A percentile compares a stretch with the other conserved stretches of the same genome.
Conservation (phyloP, 2,113 vertebrate genomes). For the Hoplias malabaricus region DNA sequence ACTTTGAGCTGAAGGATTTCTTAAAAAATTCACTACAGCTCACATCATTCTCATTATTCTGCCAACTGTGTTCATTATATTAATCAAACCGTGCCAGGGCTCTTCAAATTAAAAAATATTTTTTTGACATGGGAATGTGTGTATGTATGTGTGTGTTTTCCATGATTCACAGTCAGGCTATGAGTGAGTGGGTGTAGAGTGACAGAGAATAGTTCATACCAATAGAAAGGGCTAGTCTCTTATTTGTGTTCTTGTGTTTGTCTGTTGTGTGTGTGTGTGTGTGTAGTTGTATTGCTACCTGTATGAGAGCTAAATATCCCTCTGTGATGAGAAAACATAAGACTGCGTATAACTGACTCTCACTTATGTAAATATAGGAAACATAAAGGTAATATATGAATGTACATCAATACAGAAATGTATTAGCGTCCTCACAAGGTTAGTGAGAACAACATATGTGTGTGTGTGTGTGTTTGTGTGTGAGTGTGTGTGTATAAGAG, state of each 20-base stretch:
- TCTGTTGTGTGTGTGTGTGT: too few species aligned
- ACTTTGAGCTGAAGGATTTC: too few species aligned
- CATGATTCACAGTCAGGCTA: background rate
- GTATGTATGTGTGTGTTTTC: slow-evolving; percentile 20
- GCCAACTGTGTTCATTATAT: slow-evolving; percentile 11
- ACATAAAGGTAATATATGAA: too few species aligned
- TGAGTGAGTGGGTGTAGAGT: slow-evolving; percentile 22
- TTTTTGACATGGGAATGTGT: slow-evolving; percentile 41
- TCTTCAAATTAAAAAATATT: slow-evolving; percentile 37
- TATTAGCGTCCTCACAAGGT: too few species aligned
- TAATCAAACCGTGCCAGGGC: slow-evolving; percentile 25
- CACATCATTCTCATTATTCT: background rate
- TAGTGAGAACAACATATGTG: too few species aligned
- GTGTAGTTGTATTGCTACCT: too few species aligned
- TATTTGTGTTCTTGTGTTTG: slow-evolving; percentile 1
- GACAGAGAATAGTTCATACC: slow-evolving; percentile 24
- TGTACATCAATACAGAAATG: too few species aligned
- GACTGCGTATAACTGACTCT: too few species aligned
- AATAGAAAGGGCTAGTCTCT: slow-evolving; percentile 6
- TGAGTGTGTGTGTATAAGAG: background rate
- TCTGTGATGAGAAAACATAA: too few species aligned
- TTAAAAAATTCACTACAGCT: too few species aligned
- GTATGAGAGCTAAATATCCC: too few species aligned
- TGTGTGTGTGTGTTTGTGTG: slow-evolving; percentile 3
- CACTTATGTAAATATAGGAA: too few species aligned